A percentile compares a stretch with the other conserved stretches of the same genome.
Conservation (phyloP, 2,797 vertebrate species). For the Hemitrygon akajei region DNA sequence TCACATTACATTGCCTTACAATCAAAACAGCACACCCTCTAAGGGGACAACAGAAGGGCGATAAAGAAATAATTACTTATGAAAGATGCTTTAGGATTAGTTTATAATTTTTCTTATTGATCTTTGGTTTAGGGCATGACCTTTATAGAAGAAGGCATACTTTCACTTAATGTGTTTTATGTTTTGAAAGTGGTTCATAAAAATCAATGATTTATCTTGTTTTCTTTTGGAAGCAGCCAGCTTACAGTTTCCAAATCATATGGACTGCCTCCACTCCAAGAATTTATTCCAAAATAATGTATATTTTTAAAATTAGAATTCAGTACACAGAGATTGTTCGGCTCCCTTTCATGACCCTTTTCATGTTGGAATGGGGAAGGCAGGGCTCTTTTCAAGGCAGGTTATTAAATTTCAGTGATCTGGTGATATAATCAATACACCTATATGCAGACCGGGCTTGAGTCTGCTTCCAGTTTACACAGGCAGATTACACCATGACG, state of each 20-base stretch:
- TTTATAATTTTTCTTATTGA: conserved; percentile 26
- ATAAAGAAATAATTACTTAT: conserved; percentile 12
- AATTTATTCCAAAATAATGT: conserved; percentile 15
- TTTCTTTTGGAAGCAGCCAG: background rate
- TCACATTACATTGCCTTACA: conserved; percentile 4
- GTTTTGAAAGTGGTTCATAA: conserved; percentile 28
- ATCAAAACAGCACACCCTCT: background rate
- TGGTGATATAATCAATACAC: conserved; percentile 18
- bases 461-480: background rate
- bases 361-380: background rate
- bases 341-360: background rate
- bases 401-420: background rate
- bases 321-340: conserved; percentile 7
- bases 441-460: no score
- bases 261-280: background rate
- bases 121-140: conserved; percentile 9
- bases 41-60: conserved; percentile 10
- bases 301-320: background rate
- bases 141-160: background rate
- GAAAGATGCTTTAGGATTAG: conserved; percentile 9
- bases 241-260: background rate
- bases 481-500: background rate
- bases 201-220: conserved; percentile 30
- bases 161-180: conserved; percentile 27
- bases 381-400: background rate